Percentiles rank a stretch among this genome's conserved stretches.
phyloP scores from a whole-genome alignment of 2,888 invertebrate species.

The Patella ulyssiponensis region DNA sequence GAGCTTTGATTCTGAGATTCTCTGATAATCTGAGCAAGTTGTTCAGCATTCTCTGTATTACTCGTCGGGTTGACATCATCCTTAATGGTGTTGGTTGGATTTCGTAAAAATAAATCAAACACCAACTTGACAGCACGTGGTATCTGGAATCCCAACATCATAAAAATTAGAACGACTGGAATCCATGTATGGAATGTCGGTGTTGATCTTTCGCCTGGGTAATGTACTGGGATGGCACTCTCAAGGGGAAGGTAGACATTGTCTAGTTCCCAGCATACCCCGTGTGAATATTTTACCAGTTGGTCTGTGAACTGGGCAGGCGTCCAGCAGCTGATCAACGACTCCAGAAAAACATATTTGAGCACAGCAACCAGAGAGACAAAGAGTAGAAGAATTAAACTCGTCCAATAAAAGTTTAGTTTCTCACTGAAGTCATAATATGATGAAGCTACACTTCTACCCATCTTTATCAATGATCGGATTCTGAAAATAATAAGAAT shows the following conservation, averaged over 20 bases:
- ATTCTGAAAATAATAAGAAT: no score
- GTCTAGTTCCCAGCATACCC: background rate
- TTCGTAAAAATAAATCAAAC: background rate
- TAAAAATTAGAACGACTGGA: background rate
- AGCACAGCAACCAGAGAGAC: background rate
- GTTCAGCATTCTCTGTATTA: background rate
- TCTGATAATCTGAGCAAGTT: background rate
- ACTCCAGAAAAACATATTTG: background rate
- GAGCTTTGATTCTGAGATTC: background rate
- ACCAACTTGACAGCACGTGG: background rate
- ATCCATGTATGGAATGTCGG: background rate
- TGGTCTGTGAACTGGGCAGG: background rate
- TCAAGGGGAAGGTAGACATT: background rate
- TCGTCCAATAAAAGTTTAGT: background rate
- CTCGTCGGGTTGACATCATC: no score
- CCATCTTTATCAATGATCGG: no score
- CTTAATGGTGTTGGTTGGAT: background rate
- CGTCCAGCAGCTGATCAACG: background rate
- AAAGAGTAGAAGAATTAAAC: background rate
- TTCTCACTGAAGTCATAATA: background rate
- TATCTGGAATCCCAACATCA: slow-evolving; percentile 1
- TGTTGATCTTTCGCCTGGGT: background rate
- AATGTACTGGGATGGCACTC: background rate
- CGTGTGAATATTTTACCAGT: background rate
- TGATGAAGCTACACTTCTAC: background rate